Evolutionary conservation across 2,797 vertebrate genomes (phyloP), one percentile per base, ranked within the genome.

Genomic region (Anableps anableps): DNA sequence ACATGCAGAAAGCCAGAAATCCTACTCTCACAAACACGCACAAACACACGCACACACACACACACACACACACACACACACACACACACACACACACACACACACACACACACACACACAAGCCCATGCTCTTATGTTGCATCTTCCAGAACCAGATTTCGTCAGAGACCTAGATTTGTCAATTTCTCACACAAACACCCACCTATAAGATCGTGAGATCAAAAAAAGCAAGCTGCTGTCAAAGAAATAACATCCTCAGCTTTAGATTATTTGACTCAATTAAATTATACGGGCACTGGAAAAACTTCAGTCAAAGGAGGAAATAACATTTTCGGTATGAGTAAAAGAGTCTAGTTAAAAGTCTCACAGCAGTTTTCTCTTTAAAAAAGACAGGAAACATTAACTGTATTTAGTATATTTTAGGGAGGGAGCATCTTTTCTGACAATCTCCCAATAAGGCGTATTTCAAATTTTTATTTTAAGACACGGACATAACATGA

Each of bases 121-220:
- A 64, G 23, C 47, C 29, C 66, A 62, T 81, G 34, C 84, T 84
- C 84, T 81, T 79, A 71, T 83, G 88, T 82, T 90, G 85, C 85
- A 86, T 92, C 83, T 88, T 90, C 72, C 75, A 81, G 83, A 87
- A 83, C 79, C 31, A 78, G 80, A 92, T 93, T 93, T 93, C 88
- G 86, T 93, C 91, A 94, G 88, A 92, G 91, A 88, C 91, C 93
- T 87, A 92, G 81, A 92, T 92, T 84, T 70, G 11, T 84, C 80
- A 77, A 48, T 58, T 53, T n/a, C 64, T 60, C 62, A 77, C 76
- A 68, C 66, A 74, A 50, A 82, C 79, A 76, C 72, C 58, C 51
- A 68, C 78, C 72, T 73, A 76, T 48, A 75, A 50, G 51, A 26
- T 41, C 2, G 66, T 71, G 68, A 29, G 41, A 71, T 29, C 66